Conservation (phyloP, 2,797 vertebrate genomes). For the Thalassophryne amazonica region DNA sequence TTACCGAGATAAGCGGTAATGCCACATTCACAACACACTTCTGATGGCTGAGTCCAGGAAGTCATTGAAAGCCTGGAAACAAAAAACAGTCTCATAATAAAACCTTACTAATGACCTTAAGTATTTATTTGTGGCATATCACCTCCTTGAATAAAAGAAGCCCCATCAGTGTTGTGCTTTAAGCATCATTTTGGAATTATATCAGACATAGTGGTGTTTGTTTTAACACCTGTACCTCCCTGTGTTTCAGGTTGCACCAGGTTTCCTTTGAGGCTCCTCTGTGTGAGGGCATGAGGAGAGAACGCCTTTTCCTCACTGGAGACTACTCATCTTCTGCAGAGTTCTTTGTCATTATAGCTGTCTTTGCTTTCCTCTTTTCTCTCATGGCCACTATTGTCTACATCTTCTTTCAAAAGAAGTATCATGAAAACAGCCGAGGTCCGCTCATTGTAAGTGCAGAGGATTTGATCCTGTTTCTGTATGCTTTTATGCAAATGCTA, state of each 20-base stretch:
- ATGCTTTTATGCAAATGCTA: too few species aligned
- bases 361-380: constrained; percentile 96
- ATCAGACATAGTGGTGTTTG: too few species aligned
- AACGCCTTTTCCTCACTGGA: constrained; percentile 87
- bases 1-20: too few species aligned
- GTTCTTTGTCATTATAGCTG: constrained; percentile 96
- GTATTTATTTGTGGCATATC: too few species aligned
- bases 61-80: too few species aligned
- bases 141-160: too few species aligned
- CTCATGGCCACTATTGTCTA: constrained; percentile 90
- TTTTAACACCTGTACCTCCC: background rate
- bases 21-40: too few species aligned
- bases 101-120: too few species aligned
- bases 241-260: constrained; percentile 85
- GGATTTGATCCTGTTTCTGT: background rate
- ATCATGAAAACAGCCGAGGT: constrained; percentile 91
- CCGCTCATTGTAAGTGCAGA: constrained; percentile 90
- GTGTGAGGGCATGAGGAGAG: constrained; percentile 85
- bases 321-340: constrained; percentile 96
- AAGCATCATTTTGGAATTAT: background rate
- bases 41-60: too few species aligned
- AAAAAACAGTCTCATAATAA: too few species aligned
- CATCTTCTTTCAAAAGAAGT: constrained; percentile 96
- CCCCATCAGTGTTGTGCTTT: too few species aligned
- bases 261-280: constrained; percentile 90